Evolutionary conservation across 2,888 invertebrate species (phyloP).

Genomic region (Ditylenchus weischeri): DNA sequence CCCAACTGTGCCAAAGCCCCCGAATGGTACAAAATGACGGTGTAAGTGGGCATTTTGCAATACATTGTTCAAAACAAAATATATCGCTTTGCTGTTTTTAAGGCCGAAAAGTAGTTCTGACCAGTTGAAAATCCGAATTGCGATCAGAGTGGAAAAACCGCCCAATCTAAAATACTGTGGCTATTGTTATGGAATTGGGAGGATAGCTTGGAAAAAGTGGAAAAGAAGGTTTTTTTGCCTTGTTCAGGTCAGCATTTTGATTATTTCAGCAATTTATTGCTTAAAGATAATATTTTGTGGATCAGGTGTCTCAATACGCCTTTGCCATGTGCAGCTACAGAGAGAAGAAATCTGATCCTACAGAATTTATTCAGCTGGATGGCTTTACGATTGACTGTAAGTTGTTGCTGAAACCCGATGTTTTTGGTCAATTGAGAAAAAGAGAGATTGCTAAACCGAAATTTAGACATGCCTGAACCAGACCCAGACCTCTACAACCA

Average conservation of each 20-base stretch:
- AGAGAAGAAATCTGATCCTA: slow-evolving; percentile 97
- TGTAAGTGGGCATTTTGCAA: slow-evolving; percentile 58
- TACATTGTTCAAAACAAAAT: no score
- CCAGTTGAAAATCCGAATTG: slow-evolving; percentile 91
- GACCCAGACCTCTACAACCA: slow-evolving; percentile 77
- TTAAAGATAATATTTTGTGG: slow-evolving; percentile 7
- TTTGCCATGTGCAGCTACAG: slow-evolving; percentile 99
- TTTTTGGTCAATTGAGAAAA: no score
- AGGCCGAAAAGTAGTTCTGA: slow-evolving; percentile 84
- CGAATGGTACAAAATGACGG: slow-evolving; percentile 96
- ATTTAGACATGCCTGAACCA: slow-evolving; percentile 72
- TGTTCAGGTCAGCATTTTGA: slow-evolving; percentile 75
- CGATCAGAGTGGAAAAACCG: slow-evolving; percentile 96
- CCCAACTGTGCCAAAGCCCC: slow-evolving; percentile 66
- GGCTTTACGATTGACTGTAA: slow-evolving; percentile 95
- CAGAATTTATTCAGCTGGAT: slow-evolving; percentile 98
- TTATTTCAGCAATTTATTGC: slow-evolving; percentile 7
- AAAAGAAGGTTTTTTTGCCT: slow-evolving; percentile 95
- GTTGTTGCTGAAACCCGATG: background rate
- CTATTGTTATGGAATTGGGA: slow-evolving; percentile 68
- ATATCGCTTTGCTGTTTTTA: no score
- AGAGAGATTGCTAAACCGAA: no score
- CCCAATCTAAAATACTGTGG: slow-evolving; percentile 97
- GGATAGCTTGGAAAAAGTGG: slow-evolving; percentile 99
- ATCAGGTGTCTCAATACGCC: slow-evolving; percentile 83